phyloP scores from a whole-genome alignment of 2,113 vertebrate genomes.

The Vulpes vulpes region DNA sequence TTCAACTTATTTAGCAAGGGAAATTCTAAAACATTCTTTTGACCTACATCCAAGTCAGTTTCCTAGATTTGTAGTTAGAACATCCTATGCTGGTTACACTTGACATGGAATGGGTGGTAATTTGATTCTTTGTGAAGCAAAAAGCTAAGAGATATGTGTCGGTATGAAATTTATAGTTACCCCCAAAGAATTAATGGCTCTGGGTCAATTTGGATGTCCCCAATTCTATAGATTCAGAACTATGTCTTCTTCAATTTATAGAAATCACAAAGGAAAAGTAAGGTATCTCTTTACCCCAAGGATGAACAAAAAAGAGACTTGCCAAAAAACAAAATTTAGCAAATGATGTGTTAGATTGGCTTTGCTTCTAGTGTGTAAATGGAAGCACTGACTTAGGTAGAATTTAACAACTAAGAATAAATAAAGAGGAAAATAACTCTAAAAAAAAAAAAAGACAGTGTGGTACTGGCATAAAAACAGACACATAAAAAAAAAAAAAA shows the following conservation, averaged over 20 bases:
- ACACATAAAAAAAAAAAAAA: no score
- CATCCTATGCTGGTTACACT: conserved; percentile 23
- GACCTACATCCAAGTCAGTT: conserved; percentile 19
- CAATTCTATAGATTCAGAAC: conserved; percentile 41
- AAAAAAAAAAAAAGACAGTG: neutral
- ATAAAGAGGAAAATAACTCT: conserved; percentile 53
- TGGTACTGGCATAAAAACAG: no score
- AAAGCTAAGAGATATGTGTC: neutral
- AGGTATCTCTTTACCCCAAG: conserved; percentile 44
- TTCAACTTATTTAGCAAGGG: conserved; percentile 65
- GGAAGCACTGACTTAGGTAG: conserved; percentile 80
- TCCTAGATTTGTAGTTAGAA: conserved; percentile 63
- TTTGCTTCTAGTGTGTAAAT: conserved; percentile 72
- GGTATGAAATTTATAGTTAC: conserved; percentile 36
- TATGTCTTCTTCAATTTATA: conserved; percentile 42
- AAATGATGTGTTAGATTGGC: conserved; percentile 45
- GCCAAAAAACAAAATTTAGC: conserved; percentile 71
- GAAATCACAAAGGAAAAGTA: conserved; percentile 41
- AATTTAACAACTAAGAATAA: conserved; percentile 74
- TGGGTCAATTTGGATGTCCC: conserved; percentile 4
- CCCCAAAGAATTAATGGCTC: conserved; percentile 34
- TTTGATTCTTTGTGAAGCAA: conserved; percentile 49
- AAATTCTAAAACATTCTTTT: conserved; percentile 47
- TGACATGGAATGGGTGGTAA: neutral
- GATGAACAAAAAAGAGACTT: conserved; percentile 78